Evolutionary conservation across 2,797 vertebrate genomes (phyloP).

Genomic region (Spinus pinus): DNA sequence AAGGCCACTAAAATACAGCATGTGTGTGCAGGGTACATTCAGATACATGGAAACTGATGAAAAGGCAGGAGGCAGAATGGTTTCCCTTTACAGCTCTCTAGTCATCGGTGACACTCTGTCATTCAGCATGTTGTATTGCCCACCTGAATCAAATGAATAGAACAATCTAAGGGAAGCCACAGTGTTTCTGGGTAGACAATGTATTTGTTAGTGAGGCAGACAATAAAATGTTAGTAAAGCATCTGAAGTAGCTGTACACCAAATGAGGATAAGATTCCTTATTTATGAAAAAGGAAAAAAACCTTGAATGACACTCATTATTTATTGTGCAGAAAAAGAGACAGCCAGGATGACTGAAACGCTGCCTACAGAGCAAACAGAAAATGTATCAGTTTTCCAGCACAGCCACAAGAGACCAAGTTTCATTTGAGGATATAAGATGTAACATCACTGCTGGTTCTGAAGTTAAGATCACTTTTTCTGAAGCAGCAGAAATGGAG

Average conservation of each 20-base stretch:
- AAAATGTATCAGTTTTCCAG: background rate
- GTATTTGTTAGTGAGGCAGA: constrained; percentile 14
- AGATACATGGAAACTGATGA: background rate
- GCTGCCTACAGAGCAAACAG: background rate
- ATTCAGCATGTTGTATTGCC: constrained; percentile 35
- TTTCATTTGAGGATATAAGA: background rate
- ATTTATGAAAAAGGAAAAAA: constrained; percentile 24
- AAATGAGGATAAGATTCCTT: constrained; percentile 23
- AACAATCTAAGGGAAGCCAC: constrained; percentile 1
- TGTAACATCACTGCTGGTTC: background rate
- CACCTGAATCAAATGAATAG: constrained; percentile 19
- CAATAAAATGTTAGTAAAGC: constrained; percentile 9
- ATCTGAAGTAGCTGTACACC: background rate
- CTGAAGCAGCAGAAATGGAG: background rate
- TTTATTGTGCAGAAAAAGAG: constrained; percentile 15
- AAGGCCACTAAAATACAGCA: background rate
- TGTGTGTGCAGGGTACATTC: background rate
- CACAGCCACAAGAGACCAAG: background rate
- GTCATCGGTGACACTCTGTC: constrained; percentile 2
- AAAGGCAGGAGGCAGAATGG: background rate
- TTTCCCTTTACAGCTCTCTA: background rate
- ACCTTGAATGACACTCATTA: background rate
- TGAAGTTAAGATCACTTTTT: background rate
- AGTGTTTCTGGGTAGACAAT: background rate
- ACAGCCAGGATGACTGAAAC: background rate